Conservation (phyloP, 2,888 invertebrate genomes). For the Molorchus minor region DNA sequence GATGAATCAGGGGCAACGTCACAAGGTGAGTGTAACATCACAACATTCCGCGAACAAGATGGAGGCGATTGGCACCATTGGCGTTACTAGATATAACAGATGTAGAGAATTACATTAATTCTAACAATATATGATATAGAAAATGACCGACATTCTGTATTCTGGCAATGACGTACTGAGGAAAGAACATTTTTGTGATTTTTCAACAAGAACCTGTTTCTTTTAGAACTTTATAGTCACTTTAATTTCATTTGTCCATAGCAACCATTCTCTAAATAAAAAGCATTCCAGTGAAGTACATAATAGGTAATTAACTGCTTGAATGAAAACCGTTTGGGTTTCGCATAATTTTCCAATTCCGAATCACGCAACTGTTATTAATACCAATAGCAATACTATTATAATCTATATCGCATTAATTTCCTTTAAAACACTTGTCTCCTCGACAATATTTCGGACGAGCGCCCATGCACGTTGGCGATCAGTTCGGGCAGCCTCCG, state of each 20-base stretch:
- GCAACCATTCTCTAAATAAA: not conserved
- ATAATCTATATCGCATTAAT: not conserved
- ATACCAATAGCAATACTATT: not conserved
- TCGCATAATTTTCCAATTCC: too few relatives aligned
- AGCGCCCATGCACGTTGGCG: slow-evolving; percentile 4
- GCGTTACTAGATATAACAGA: not conserved
- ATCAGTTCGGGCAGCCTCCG: not conserved
- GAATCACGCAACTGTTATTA: too few relatives aligned
- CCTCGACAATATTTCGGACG: not conserved
- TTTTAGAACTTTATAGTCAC: too few relatives aligned
- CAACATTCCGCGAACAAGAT: not conserved
- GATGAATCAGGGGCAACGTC: too few relatives aligned
- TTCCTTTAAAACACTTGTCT: not conserved
- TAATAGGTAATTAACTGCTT: not conserved
- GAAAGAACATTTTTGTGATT: too few relatives aligned
- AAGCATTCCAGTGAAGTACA: not conserved
- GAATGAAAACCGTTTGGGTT: too few relatives aligned
- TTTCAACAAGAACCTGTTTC: too few relatives aligned
- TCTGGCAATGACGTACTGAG: too few relatives aligned
- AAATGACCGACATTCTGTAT: too few relatives aligned
- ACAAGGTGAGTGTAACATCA: slow-evolving; percentile 14
- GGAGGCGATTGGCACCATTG: not conserved
- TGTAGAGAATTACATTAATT: too few relatives aligned
- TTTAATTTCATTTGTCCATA: not conserved
- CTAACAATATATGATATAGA: too few relatives aligned